A percentile compares a stretch with the other conserved stretches of the same genome.
Conservation (phyloP, 1,140 invertebrate genomes). For the Parasteatoda tepidariorum region DNA sequence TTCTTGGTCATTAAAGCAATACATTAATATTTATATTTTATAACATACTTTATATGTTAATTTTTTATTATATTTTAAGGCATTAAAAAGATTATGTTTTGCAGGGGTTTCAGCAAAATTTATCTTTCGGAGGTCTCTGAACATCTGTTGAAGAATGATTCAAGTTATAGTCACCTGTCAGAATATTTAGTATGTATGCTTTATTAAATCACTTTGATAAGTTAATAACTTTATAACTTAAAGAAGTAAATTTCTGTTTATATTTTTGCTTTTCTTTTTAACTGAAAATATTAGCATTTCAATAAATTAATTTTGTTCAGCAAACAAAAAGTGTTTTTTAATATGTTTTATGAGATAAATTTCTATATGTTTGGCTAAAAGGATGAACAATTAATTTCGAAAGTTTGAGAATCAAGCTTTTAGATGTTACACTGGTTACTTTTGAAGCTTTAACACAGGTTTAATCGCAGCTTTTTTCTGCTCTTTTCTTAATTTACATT, state of each 20-base stretch:
- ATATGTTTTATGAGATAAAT: neutral
- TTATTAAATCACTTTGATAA: neutral
- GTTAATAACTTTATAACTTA: neutral
- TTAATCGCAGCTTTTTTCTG: no score
- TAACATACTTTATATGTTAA: neutral
- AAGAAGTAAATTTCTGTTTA: neutral
- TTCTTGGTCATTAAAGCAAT: neutral
- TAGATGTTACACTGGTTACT: no score
- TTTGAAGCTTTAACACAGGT: no score
- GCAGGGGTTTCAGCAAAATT: constrained; percentile 36
- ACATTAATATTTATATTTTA: neutral
- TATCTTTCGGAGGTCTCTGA: constrained; percentile 36
- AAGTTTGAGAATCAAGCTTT: no score
- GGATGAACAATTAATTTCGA: no score
- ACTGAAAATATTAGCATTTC: neutral
- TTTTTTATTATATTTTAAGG: neutral
- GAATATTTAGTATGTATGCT: constrained; percentile 15
- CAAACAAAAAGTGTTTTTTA: neutral
- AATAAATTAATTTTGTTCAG: neutral
- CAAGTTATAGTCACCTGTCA: neutral
- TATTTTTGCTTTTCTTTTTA: neutral
- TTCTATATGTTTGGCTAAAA: neutral
- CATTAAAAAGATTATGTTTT: neutral
- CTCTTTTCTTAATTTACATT: no score
- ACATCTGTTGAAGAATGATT: constrained; percentile 37